These are phyloP conservation scores for Eira barbara DNA, from an alignment of 2,113 vertebrate genomes.

Conservation along the genomic window DNA sequence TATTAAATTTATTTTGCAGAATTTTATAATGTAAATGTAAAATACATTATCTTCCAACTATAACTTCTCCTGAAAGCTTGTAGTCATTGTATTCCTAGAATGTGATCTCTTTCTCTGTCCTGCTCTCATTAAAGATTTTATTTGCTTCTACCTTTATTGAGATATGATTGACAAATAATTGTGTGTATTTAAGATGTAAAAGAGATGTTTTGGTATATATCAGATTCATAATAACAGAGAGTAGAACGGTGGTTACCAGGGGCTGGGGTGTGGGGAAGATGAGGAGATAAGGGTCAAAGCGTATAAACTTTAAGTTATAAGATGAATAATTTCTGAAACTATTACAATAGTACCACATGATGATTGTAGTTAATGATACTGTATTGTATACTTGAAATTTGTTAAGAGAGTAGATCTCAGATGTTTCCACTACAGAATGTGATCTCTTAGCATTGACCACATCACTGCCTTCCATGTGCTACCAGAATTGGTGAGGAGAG, in stretches of 20 bases:
- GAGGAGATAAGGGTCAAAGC: not conserved
- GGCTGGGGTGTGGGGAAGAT: not conserved
- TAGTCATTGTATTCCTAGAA: not conserved
- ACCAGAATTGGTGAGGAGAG: not conserved
- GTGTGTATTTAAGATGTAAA: not conserved
- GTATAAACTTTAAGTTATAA: not conserved
- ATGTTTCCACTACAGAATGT: not conserved
- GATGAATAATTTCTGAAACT: not conserved
- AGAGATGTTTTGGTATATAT: not conserved
- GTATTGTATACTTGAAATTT: not conserved
- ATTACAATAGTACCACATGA: not conserved
- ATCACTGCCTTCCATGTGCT: not conserved
- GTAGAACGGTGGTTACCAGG: not conserved
- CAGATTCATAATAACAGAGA: not conserved
- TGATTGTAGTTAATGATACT: not conserved
- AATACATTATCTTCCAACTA: not conserved
- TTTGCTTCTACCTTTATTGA: not conserved
- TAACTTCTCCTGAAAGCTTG: not conserved
- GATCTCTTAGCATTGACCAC: not conserved
- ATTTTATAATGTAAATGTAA: not conserved
- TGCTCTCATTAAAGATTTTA: not conserved
- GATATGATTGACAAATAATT: not conserved
- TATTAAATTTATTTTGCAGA: not conserved
- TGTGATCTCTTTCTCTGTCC: not conserved
- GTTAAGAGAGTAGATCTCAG: not conserved